phyloP scores from a whole-genome alignment of 2,888 invertebrate species.

The Lacanobia wlatinum region DNA sequence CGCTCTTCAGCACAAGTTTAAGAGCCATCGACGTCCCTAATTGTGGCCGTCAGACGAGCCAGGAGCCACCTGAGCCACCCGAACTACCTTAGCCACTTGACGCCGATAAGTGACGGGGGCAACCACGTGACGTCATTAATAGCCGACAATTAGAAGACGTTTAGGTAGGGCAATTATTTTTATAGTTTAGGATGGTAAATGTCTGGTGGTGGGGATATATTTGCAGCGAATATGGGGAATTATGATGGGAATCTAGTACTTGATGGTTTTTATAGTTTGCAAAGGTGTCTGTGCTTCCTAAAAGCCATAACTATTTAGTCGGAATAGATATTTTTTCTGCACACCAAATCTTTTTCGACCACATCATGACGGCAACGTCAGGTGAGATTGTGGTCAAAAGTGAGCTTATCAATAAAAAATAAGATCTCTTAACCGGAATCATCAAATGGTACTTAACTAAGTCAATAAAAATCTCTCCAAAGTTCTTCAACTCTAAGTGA shows the following conservation, averaged over 20 bases:
- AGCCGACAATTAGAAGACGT: slow-evolving; percentile 38
- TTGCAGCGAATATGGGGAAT: neutral
- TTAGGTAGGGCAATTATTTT: slow-evolving; percentile 41
- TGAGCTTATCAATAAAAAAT: neutral
- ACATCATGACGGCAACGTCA: too few relatives aligned
- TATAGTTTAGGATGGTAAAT: slow-evolving; percentile 14
- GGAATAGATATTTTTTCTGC: too few relatives aligned
- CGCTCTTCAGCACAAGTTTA: slow-evolving; percentile 52
- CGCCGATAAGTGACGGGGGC: slow-evolving; percentile 59
- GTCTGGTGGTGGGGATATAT: neutral
- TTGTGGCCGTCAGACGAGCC: slow-evolving; percentile 58
- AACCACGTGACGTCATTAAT: slow-evolving; percentile 47
- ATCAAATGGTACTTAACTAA: too few relatives aligned
- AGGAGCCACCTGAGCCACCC: slow-evolving; percentile 43
- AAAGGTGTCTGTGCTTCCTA: too few relatives aligned
- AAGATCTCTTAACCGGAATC: too few relatives aligned
- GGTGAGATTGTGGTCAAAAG: too few relatives aligned
- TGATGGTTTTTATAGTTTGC: too few relatives aligned
- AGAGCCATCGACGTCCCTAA: slow-evolving; percentile 59
- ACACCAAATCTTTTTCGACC: too few relatives aligned
- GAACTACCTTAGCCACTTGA: slow-evolving; percentile 58
- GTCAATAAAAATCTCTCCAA: too few relatives aligned
- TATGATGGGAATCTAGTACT: neutral
- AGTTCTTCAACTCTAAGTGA: too few relatives aligned
- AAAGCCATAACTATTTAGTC: too few relatives aligned